These are phyloP conservation scores for Spermophilus dauricus DNA, from an alignment of 2,113 vertebrate genomes.

Conservation along the genomic window DNA sequence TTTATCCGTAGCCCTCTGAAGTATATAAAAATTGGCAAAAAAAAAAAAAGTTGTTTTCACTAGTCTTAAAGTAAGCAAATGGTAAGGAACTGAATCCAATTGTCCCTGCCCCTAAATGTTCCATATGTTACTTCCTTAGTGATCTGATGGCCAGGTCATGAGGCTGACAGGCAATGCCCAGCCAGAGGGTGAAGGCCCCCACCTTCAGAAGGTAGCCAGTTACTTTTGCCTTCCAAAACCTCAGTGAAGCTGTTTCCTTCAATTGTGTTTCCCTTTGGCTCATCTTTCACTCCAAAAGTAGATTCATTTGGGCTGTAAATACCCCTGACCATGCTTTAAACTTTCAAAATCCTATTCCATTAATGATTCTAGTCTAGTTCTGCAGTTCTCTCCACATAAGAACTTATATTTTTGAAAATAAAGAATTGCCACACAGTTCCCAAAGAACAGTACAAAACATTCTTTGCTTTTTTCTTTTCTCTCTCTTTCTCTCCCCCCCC, in stretches of 20 bases:
- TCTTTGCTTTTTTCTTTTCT: not conserved
- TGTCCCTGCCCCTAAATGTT: not conserved
- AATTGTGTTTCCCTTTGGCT: fast-evolving
- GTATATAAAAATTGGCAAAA: not conserved
- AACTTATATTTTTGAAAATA: not conserved
- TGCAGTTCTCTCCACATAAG: not conserved
- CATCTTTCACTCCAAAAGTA: not conserved
- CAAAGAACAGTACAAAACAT: not conserved
- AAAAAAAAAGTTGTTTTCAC: no score
- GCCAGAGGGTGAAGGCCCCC: no score
- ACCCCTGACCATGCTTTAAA: not conserved
- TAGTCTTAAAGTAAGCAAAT: not conserved
- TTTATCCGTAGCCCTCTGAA: not conserved
- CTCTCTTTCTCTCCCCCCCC: not conserved
- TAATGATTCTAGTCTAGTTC: not conserved
- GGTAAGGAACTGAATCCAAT: not conserved
- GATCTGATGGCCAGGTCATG: fast-evolving
- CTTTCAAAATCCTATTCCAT: not conserved
- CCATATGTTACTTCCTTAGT: fast-evolving
- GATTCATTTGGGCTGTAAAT: not conserved
- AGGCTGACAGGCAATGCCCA: fast-evolving
- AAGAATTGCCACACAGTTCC: not conserved
- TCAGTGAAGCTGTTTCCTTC: no score
- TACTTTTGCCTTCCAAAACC: not conserved
- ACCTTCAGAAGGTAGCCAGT: no score